Evolutionary conservation across 2,888 invertebrate species (phyloP).

Genomic region (Trichogramma evanescens): DNA sequence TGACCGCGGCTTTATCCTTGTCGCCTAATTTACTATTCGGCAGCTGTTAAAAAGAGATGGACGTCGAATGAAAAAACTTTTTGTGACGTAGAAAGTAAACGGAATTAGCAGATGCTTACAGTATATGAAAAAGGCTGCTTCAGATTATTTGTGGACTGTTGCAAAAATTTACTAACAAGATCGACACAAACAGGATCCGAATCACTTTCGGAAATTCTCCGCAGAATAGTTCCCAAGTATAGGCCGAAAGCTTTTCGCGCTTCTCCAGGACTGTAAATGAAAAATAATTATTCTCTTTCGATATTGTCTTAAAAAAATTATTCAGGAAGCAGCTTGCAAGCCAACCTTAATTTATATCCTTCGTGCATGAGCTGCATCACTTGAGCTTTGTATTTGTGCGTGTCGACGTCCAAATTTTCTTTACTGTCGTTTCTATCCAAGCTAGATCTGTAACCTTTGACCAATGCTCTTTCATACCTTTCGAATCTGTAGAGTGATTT

Average conservation of each 20-base stretch:
- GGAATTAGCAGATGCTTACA: slow-evolving; percentile 40
- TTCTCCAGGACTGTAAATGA: slow-evolving; percentile 50
- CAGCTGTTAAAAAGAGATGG: slow-evolving; percentile 48
- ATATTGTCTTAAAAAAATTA: background rate
- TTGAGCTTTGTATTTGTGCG: slow-evolving; percentile 54
- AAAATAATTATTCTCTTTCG: background rate
- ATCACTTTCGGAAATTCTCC: slow-evolving; percentile 55
- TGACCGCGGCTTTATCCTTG: slow-evolving; percentile 76
- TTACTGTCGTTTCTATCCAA: slow-evolving; percentile 42
- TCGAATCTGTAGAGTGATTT: slow-evolving; percentile 46
- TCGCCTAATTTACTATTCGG: slow-evolving; percentile 66
- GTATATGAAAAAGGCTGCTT: slow-evolving; percentile 62
- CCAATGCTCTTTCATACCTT: slow-evolving; percentile 56
- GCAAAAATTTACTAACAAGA: slow-evolving; percentile 69
- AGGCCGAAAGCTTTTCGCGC: slow-evolving; percentile 71
- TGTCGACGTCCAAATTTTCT: slow-evolving; percentile 46
- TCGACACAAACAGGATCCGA: slow-evolving; percentile 49
- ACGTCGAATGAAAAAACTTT: background rate
- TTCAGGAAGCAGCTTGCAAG: slow-evolving; percentile 16
- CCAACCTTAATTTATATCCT: slow-evolving; percentile 64
- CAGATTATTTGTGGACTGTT: slow-evolving; percentile 64
- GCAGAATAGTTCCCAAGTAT: slow-evolving; percentile 68
- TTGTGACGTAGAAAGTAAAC: background rate
- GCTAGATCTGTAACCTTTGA: slow-evolving; percentile 47
- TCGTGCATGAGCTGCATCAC: slow-evolving; percentile 57